Base-by-base conservation (phyloP, 2,113 vertebrate species). In the Abramis brama region DNA sequence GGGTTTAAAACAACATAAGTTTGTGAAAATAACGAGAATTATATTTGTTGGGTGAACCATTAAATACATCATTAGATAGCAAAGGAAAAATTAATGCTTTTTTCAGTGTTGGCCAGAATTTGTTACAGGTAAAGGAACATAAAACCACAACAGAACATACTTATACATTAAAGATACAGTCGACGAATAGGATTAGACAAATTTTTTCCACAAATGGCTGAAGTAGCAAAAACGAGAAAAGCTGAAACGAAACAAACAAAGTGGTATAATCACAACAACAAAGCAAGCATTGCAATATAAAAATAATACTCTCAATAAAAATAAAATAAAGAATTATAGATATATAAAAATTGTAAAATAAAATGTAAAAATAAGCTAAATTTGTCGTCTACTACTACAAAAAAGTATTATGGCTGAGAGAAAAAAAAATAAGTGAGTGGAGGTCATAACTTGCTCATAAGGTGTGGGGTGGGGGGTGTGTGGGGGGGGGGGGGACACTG, bases 391-490 rank as follows among this genome's bases (percentile, higher is more conserved):
- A 68, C 27, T 15, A 12, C 47, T 55, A 19, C 5, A 33, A 66
- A 70, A n/a, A 62, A 27, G n/a, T 25, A 25, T 30, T 30, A 27
- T 30, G 62, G 25, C 5, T 15, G 25, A 30, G 2, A 2, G 5
- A 2, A 12, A 19, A 70, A 70, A 43, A 70, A 52, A 50, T 25
- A 60, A 82, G 25, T 50, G 30, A 55, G 45, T 62, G 74, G 59
- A 74, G 70, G n/a, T 76, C 77, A 78, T 85, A 39, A 64, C 52
- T 77, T 77, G 73, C 39, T 25, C 43, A 84, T 33, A 33, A 77
- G 21, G 27, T 60, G 27, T 30, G 15, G 19, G 27, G 39, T 43
- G n/a, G 17, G 47, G 55, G 3, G 25, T 3, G 43, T 5, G 19
- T 5, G 0, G 6, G 6, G 23, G 75, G 6, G 19, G 8, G 0